phyloP scores from a whole-genome alignment of 1,140 invertebrate genomes.

The Plectus sambesii region DNA sequence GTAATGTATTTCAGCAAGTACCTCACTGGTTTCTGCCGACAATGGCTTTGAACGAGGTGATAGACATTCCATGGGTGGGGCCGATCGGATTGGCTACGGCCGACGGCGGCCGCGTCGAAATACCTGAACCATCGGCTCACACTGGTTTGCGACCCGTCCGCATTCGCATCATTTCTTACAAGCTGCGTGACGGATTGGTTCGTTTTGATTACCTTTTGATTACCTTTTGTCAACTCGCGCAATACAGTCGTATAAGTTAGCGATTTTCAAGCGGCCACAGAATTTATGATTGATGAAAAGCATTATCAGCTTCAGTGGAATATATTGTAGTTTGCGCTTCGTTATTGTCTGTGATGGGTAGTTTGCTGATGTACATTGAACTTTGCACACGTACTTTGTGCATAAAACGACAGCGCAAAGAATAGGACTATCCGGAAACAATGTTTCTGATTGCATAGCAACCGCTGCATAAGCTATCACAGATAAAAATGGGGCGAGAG shows the following conservation, averaged over 20 bases:
- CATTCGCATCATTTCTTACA: slow-evolving; percentile 66
- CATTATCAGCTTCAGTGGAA: no score
- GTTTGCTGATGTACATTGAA: no score
- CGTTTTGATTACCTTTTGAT: slow-evolving; percentile 8
- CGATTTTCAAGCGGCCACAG: neutral
- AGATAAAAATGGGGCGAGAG: neutral
- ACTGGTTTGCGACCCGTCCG: slow-evolving; percentile 62
- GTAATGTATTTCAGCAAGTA: slow-evolving; percentile 58
- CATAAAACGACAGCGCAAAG: no score
- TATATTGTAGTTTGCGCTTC: no score
- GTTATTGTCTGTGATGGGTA: no score
- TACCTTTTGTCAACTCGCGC: slow-evolving; percentile 9
- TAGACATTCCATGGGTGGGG: slow-evolving; percentile 56
- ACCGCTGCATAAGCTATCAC: no score
- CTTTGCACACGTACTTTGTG: no score
- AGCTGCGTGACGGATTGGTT: slow-evolving; percentile 69
- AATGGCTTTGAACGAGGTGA: slow-evolving; percentile 63
- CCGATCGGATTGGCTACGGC: slow-evolving; percentile 50
- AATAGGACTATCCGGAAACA: no score
- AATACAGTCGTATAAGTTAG: neutral
- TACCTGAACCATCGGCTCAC: slow-evolving; percentile 70
- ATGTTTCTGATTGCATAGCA: no score
- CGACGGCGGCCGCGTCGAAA: slow-evolving; percentile 54
- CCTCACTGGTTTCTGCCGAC: slow-evolving; percentile 61
- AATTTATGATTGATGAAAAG: no score